Conservation (phyloP, 1,140 invertebrate genomes). For the Drosophila teissieri region DNA sequence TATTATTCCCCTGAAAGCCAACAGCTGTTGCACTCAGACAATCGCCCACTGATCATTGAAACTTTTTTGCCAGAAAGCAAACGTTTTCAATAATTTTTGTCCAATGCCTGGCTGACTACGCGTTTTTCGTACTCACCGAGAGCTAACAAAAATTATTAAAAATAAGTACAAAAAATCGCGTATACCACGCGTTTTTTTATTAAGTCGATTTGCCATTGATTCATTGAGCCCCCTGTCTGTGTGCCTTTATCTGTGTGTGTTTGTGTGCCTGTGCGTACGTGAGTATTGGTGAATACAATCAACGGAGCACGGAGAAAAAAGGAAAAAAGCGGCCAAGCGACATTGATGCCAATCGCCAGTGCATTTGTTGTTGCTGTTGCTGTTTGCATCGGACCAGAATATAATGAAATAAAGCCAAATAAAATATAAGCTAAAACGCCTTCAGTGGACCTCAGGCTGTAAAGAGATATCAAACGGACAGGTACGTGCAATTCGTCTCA, state of each 20-base stretch:
- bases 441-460: conserved; percentile 65
- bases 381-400: conserved; percentile 57
- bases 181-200: conserved; percentile 66
- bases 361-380: conserved; percentile 49
- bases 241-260: conserved; percentile 15
- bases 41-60: conserved; percentile 67
- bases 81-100: conserved; percentile 65
- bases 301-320: conserved; percentile 6
- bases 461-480: conserved; percentile 71
- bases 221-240: conserved; percentile 51
- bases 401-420: conserved; percentile 56
- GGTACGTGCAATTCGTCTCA: conserved; percentile 68
- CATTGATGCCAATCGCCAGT: conserved; percentile 74
- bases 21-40: conserved; percentile 57
- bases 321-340: conserved; percentile 76
- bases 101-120: conserved; percentile 62
- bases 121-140: conserved; percentile 48
- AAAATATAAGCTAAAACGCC: conserved; percentile 68
- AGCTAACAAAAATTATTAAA: conserved; percentile 16
- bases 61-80: conserved; percentile 27
- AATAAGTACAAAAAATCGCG: conserved; percentile 26
- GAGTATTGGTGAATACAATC: conserved; percentile 39
- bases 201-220: conserved; percentile 54
- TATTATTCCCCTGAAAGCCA: conserved; percentile 14
- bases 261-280: conserved; percentile 24